A percentile compares a stretch with the other conserved stretches of the same genome.
Conservation (phyloP, 2,113 vertebrate species). For the Nothoprocta pentlandii region DNA sequence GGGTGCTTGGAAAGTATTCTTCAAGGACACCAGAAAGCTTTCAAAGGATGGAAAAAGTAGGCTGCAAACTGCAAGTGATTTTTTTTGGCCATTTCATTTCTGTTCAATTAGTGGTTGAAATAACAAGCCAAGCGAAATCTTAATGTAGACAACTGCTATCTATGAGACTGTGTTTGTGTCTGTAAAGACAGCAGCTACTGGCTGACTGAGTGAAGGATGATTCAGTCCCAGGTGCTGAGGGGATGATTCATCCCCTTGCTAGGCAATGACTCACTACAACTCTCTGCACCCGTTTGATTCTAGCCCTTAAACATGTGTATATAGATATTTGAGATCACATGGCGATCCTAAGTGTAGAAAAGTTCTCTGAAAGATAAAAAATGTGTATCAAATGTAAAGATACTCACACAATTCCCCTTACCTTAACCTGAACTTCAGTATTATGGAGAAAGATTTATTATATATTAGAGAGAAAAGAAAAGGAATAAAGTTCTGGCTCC, state of each 20-base stretch:
- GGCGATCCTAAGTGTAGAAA: background rate
- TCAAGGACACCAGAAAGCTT: slow-evolving; percentile 1
- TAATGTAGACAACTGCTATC: slow-evolving; percentile 25
- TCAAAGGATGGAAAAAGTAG: background rate
- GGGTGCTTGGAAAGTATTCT: background rate
- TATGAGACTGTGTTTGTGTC: slow-evolving; percentile 55
- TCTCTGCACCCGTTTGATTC: slow-evolving; percentile 13
- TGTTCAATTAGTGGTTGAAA: slow-evolving; percentile 41
- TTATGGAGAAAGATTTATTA: background rate
- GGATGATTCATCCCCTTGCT: slow-evolving; percentile 61
- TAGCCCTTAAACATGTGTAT: background rate
- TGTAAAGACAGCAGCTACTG: slow-evolving; percentile 38
- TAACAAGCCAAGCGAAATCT: slow-evolving; percentile 35
- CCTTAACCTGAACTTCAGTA: background rate
- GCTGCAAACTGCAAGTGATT: background rate
- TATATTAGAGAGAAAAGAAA: background rate
- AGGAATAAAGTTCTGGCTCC: background rate
- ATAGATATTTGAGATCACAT: slow-evolving; percentile 13
- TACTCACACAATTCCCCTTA: background rate
- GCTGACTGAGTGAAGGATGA: slow-evolving; percentile 45
- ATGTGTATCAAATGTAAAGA: background rate
- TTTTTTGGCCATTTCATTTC: slow-evolving; percentile 4
- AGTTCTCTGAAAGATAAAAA: background rate
- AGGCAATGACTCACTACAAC: slow-evolving; percentile 64
- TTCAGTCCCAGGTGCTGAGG: slow-evolving; percentile 67